Base-by-base conservation (phyloP, 92 coral and sea anemone genomes). In the Parazoanthus swiftii region DNA sequence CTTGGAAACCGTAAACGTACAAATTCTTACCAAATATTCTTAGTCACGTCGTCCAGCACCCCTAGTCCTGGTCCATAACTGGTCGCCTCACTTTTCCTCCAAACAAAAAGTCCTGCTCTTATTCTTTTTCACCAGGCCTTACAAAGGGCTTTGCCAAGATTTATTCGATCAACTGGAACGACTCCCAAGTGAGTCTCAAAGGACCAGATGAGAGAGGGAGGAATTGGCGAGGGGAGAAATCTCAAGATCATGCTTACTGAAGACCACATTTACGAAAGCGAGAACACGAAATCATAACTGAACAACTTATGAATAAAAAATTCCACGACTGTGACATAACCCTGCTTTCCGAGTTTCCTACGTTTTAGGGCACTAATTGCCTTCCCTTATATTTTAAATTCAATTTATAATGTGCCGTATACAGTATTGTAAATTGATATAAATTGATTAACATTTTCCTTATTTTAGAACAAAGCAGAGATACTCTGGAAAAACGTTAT, bases 351-450 rank as follows among this genome's bases (percentile, higher is more conserved):
- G 3, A 54, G 14, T 54, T 54, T 20, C 59, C 59, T 54, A 13
- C 59, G 20, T 13, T 54, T 14, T 54, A 0, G 74, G 74, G 74
- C 74, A 70, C 20, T 70, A 70, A 70, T 3, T 70, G 74, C 74
- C 74, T 25, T 70, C 74, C 74, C 74, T 70, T 70, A n/a, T 70
- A 20, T 70, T 70, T 23, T 70, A n/a, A 70, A 70, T 70, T 70
- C 74, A 70, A 70, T 70, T n/a, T 4, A 70, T 70, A 70, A 6
- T 70, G 36, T 70, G 74, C 74, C n/a, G 33, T 70, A n/a, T 23
- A 26, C 74, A 70, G 6, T 70, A 70, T n/a, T 70, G 20, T 11
- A 11, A 13, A 54, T 54, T 54, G 18, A 54, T 54, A 6, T 18
- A 68, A 68, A 68, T 70, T 70, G 29, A 70, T 70, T 6, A n/a